phyloP scores from a whole-genome alignment of 2,113 vertebrate genomes.

The rat (Rattus norvegicus) region GRCr8 NC_086039.1:16000001-16000500 shows the following conservation, averaged over 20 bases:
- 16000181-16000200: background rate
- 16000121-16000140: background rate
- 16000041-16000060: background rate
- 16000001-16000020: background rate
- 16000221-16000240: background rate
- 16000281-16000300: rapidly evolving
- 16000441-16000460: constrained; percentile 71
- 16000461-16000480: constrained; percentile 84
- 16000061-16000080: background rate
- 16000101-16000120: background rate
- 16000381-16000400: constrained; percentile 23
- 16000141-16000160: background rate
- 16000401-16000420: background rate
- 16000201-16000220: background rate
- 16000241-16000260: rapidly evolving
- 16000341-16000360: background rate
- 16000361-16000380: rapidly evolving
- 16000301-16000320: background rate
- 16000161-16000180: background rate
- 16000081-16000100: background rate
- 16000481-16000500: constrained; percentile 84
- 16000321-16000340: background rate
- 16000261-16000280: background rate
- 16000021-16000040: background rate
- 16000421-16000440: background rate